These are phyloP conservation scores for Orthochromis malagaraziensis DNA, from an alignment of 2,113 vertebrate genomes.

Conservation along the genomic window DNA sequence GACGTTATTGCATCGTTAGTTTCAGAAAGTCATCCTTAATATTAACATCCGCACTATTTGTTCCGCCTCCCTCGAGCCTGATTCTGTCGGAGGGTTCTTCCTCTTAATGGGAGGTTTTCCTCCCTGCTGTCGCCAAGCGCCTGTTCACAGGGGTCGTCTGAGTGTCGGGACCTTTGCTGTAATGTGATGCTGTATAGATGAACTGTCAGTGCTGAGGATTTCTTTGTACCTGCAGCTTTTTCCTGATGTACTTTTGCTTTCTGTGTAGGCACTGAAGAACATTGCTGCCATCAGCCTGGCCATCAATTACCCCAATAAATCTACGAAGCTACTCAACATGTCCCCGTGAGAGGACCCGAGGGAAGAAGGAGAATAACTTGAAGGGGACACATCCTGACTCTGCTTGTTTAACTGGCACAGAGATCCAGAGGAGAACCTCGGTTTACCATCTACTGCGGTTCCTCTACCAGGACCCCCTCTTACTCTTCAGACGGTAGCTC, in stretches of 20 bases:
- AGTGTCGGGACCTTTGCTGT: not conserved
- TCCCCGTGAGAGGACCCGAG: slow-evolving; percentile 65
- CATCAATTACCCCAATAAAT: slow-evolving; percentile 97
- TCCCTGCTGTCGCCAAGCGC: not conserved
- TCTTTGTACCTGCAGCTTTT: not conserved
- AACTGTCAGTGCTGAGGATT: not conserved
- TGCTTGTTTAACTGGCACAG: not conserved
- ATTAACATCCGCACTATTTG: not conserved
- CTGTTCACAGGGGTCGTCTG: not conserved
- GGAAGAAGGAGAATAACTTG: not conserved
- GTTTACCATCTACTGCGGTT: slow-evolving; percentile 21
- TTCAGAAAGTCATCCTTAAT: not conserved
- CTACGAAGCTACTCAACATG: slow-evolving; percentile 84
- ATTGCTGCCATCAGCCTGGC: slow-evolving; percentile 97
- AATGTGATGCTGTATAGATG: not conserved
- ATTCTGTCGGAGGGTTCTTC: not conserved
- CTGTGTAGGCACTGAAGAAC: slow-evolving; percentile 89
- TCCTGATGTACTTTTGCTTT: not conserved
- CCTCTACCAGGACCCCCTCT: not conserved
- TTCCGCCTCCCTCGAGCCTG: not conserved
- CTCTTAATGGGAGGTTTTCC: not conserved
- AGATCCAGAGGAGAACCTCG: not conserved
- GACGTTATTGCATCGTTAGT: not conserved
- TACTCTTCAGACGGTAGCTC: not conserved
- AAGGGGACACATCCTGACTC: slow-evolving; percentile 13